These are phyloP conservation scores for Ctenicera cuprea DNA, from an alignment of 2,888 invertebrate species.

Conservation along the genomic window DNA sequence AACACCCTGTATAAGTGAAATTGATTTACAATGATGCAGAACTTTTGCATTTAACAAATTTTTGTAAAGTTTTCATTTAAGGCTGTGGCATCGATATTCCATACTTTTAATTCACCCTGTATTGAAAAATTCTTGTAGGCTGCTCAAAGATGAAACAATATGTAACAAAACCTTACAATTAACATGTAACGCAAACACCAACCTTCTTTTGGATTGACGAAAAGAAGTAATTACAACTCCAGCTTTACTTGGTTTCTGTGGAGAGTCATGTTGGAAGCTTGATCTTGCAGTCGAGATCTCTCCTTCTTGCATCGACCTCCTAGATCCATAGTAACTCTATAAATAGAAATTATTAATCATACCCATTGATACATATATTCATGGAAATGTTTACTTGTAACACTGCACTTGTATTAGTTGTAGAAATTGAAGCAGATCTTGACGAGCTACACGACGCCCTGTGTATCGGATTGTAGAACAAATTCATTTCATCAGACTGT, in stretches of 20 bases:
- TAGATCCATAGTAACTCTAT: constrained; percentile 73
- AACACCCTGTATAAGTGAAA: too few relatives aligned
- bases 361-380: not conserved
- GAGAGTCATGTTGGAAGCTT: constrained; percentile 78
- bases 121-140: not conserved
- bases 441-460: constrained; percentile 68
- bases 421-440: constrained; percentile 68
- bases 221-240: constrained; percentile 95
- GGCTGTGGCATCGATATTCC: too few relatives aligned
- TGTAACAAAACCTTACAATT: too few relatives aligned
- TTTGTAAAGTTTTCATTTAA: too few relatives aligned
- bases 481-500: constrained; percentile 59
- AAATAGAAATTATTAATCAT: constrained; percentile 42
- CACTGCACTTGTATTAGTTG: constrained; percentile 64
- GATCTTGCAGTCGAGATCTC: constrained; percentile 75
- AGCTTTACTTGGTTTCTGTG: constrained; percentile 81
- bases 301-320: constrained; percentile 73
- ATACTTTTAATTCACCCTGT: too few relatives aligned
- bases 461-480: constrained; percentile 63
- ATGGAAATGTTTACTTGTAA: constrained; percentile 63
- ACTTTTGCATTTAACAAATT: too few relatives aligned
- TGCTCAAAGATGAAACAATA: too few relatives aligned
- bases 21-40: too few relatives aligned
- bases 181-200: constrained; percentile 17
- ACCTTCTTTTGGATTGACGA: constrained; percentile 91